Evolutionary conservation across 2,888 invertebrate species (phyloP).

Genomic region (Tenodera sinensis): DNA sequence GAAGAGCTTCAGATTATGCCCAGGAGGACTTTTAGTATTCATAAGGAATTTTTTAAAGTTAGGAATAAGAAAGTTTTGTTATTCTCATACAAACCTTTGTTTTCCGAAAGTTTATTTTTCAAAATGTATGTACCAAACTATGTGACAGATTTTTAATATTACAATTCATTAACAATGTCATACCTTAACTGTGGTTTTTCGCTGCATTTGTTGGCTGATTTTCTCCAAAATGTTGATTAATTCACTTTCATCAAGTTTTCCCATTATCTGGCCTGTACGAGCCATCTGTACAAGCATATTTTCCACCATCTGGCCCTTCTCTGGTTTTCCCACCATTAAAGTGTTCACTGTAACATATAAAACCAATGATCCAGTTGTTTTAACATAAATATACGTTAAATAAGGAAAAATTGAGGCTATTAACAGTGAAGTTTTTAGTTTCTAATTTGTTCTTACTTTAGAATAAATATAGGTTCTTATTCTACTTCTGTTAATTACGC

Average conservation of each 20-base stretch:
- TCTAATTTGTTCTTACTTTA: too few relatives aligned
- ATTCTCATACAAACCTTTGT: too few relatives aligned
- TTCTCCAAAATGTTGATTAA: conserved; percentile 81
- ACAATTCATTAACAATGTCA: not conserved
- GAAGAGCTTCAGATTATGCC: too few relatives aligned
- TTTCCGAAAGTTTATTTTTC: too few relatives aligned
- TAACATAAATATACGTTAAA: too few relatives aligned
- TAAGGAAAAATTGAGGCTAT: too few relatives aligned
- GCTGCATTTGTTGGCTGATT: conserved; percentile 78
- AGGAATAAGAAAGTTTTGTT: too few relatives aligned
- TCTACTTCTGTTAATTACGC: not conserved
- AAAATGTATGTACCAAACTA: too few relatives aligned
- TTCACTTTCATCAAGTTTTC: conserved; percentile 80
- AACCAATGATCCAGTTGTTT: not conserved
- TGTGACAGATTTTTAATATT: not conserved
- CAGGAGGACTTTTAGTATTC: too few relatives aligned
- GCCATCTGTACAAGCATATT: conserved; percentile 93
- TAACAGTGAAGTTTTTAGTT: too few relatives aligned
- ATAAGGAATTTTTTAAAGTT: too few relatives aligned
- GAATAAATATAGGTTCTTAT: not conserved
- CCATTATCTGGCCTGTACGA: conserved; percentile 80
- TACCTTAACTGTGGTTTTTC: conserved; percentile 71
- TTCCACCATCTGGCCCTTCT: conserved; percentile 93
- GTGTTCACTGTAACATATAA: conserved; percentile 73
- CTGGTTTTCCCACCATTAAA: conserved; percentile 89